These are phyloP conservation scores for Eospalax fontanierii DNA, from an alignment of 2,797 vertebrate species.

Conservation along the genomic window DNA sequence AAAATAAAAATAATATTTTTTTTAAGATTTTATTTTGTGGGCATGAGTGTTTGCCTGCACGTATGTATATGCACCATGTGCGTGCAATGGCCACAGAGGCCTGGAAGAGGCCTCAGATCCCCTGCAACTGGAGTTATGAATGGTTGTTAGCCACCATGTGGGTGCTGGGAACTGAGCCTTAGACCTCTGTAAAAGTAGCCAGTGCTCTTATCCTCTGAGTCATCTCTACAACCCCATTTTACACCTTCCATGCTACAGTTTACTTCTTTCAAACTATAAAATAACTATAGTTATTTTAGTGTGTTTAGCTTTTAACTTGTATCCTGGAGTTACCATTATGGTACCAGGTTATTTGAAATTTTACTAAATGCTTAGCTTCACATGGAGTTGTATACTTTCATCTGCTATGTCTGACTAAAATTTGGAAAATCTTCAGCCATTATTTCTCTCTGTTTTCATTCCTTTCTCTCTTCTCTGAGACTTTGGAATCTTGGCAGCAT, in stretches of 20 bases:
- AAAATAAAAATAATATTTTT: too few species aligned
- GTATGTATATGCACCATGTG: too few species aligned
- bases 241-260: neutral
- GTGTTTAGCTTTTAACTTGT: neutral
- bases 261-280: neutral
- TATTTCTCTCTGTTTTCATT: neutral
- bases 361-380: neutral
- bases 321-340: slow-evolving; percentile 1
- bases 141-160: too few species aligned
- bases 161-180: too few species aligned
- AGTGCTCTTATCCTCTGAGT: too few species aligned
- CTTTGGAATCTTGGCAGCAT: neutral
- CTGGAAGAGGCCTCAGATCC: too few species aligned
- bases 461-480: neutral
- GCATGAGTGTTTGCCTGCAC: too few species aligned
- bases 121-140: too few species aligned
- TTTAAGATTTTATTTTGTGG: too few species aligned
- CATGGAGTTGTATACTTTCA: slow-evolving; percentile 4
- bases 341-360: neutral
- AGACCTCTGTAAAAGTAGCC: too few species aligned
- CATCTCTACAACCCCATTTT: too few species aligned
- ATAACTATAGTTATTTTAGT: neutral
- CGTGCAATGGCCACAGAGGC: too few species aligned
- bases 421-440: neutral
- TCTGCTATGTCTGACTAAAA: neutral